Conservation (phyloP, 2,888 invertebrate species). For the Antitype chi region DNA sequence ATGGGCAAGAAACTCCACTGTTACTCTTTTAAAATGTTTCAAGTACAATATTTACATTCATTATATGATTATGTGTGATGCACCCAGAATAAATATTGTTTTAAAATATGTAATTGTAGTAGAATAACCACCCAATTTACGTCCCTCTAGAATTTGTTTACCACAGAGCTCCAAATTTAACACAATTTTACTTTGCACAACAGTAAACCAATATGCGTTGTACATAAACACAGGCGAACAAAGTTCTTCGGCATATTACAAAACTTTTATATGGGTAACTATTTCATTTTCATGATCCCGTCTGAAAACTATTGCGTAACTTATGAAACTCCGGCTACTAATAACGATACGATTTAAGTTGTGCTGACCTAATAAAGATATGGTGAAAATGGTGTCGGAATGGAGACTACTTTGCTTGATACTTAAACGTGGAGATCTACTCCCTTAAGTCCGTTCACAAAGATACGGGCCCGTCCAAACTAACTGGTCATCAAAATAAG, state of each 20-base stretch:
- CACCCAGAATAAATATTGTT: too few relatives aligned
- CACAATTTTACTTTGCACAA: not conserved
- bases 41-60: too few relatives aligned
- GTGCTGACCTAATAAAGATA: not conserved
- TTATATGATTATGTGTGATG: too few relatives aligned
- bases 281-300: constrained; percentile 47
- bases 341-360: constrained; percentile 10
- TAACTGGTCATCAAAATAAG: too few relatives aligned
- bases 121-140: not conserved
- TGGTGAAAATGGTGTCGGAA: not conserved
- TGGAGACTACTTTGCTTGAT: not conserved
- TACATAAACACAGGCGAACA: constrained; percentile 3
- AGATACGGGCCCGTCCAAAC: too few relatives aligned
- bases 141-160: not conserved
- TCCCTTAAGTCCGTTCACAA: too few relatives aligned
- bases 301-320: constrained; percentile 23
- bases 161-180: not conserved
- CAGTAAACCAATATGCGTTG: constrained; percentile 7
- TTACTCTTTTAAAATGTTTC: too few relatives aligned
- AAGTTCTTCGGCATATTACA: constrained; percentile 37
- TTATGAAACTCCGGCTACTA: constrained; percentile 9
- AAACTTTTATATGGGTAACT: constrained; percentile 42
- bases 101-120: too few relatives aligned
- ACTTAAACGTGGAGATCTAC: too few relatives aligned
- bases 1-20: too few relatives aligned